These are phyloP conservation scores for Eupithecia exiguata DNA, from an alignment of 2,888 invertebrate species.

Conservation along the genomic window DNA sequence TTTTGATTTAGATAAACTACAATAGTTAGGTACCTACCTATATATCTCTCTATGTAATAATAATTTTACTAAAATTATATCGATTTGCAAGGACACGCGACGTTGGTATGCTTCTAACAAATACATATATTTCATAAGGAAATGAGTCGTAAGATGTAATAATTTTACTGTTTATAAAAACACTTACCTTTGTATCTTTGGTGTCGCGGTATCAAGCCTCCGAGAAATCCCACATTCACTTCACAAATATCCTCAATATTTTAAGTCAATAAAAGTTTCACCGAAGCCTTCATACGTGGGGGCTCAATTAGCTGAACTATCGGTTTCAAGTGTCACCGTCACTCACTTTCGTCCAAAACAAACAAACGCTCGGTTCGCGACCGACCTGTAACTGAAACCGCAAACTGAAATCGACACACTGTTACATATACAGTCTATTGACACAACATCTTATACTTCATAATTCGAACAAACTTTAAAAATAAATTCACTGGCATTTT, in stretches of 20 bases:
- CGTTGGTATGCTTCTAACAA: background rate
- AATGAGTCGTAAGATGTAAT: background rate
- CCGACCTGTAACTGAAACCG: conserved; percentile 68
- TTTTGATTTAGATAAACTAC: too few relatives aligned
- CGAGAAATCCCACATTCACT: conserved; percentile 76
- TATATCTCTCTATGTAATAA: background rate
- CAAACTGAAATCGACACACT: conserved; percentile 69
- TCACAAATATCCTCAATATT: conserved; percentile 62
- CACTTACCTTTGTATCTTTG: conserved; percentile 77
- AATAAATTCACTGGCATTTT: conserved; percentile 57
- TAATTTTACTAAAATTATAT: background rate
- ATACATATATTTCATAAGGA: background rate
- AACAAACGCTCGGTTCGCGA: conserved; percentile 67
- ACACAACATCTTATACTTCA: conserved; percentile 49
- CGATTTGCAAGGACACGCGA: background rate
- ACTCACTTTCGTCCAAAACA: conserved; percentile 74
- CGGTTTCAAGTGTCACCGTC: conserved; percentile 77
- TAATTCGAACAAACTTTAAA: conserved; percentile 41
- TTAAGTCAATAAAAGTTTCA: conserved; percentile 63
- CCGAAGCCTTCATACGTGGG: conserved; percentile 60
- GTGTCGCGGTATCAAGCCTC: conserved; percentile 60
- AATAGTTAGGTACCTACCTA: too few relatives aligned
- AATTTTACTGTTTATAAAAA: conserved; percentile 31
- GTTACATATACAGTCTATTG: conserved; percentile 54
- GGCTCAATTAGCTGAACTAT: conserved; percentile 65